Evolutionary conservation across 2,113 vertebrate genomes (phyloP).

Genomic region (Gymnarchus niloticus): DNA sequence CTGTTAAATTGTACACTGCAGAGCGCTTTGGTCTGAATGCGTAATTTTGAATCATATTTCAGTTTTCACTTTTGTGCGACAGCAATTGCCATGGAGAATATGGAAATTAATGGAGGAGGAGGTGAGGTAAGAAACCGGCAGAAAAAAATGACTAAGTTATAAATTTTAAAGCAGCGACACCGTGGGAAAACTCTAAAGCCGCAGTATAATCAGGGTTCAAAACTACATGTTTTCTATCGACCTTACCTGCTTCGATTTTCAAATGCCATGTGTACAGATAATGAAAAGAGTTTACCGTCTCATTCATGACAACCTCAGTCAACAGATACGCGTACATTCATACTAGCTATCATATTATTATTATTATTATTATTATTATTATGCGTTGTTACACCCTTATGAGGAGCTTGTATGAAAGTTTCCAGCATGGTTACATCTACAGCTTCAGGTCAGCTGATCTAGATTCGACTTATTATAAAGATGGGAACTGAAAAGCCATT

Average conservation of each 20-base stretch:
- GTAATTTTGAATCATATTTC: neutral
- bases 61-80: neutral
- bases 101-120: conserved; percentile 56
- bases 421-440: too few species aligned
- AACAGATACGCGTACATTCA: neutral
- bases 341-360: neutral
- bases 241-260: neutral
- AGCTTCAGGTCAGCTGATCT: too few species aligned
- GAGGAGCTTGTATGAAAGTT: too few species aligned
- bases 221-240: neutral
- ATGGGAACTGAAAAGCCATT: too few species aligned
- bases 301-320: too few species aligned
- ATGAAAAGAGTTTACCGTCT: neutral
- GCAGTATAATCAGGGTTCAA: too few species aligned
- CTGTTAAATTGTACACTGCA: neutral
- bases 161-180: too few species aligned
- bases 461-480: too few species aligned
- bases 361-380: too few species aligned
- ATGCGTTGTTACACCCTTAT: too few species aligned
- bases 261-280: neutral
- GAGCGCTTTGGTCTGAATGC: neutral
- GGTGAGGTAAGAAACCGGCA: conserved; percentile 50
- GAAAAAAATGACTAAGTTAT: neutral
- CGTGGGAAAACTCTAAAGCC: neutral
- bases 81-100: conserved; percentile 45